These are phyloP conservation scores for Drosophila kokeensis DNA, from an alignment of 2,888 invertebrate genomes.

Conservation along the genomic window DNA sequence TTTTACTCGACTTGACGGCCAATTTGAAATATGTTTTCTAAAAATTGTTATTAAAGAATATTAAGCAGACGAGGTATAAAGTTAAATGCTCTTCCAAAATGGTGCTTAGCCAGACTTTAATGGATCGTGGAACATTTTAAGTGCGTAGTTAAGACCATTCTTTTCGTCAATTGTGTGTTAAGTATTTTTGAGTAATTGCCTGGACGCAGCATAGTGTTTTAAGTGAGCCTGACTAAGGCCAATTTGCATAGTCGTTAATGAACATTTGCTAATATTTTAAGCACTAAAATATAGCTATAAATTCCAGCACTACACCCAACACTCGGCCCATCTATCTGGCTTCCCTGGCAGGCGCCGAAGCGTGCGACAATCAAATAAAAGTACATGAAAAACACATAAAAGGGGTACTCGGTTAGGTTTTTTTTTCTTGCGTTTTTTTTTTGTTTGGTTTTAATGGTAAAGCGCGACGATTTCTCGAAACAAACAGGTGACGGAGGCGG, in stretches of 20 bases:
- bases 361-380: constrained; percentile 80
- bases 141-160: constrained; percentile 16
- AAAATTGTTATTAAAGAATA: neutral
- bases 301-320: constrained; percentile 29
- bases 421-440: constrained; percentile 24
- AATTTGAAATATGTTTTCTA: neutral
- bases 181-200: constrained; percentile 72
- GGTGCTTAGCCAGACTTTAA: constrained; percentile 1
- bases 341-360: constrained; percentile 59
- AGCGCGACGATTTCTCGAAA: constrained; percentile 76
- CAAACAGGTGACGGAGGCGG: constrained; percentile 65
- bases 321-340: neutral
- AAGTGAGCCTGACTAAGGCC: constrained; percentile 61
- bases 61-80: neutral
- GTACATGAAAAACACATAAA: constrained; percentile 80
- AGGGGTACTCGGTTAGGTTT: constrained; percentile 61
- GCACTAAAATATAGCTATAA: constrained; percentile 75
- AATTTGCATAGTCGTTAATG: constrained; percentile 79
- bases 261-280: constrained; percentile 80
- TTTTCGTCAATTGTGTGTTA: constrained; percentile 65
- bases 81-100: neutral
- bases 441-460: constrained; percentile 65
- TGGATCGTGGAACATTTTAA: neutral
- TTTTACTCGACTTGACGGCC: constrained; percentile 27
- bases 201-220: constrained; percentile 16